Evolutionary conservation across 2,113 vertebrate species (phyloP), one percentile per base, ranked within the genome.

Genomic region (Dryoscopus gambensis): DNA sequence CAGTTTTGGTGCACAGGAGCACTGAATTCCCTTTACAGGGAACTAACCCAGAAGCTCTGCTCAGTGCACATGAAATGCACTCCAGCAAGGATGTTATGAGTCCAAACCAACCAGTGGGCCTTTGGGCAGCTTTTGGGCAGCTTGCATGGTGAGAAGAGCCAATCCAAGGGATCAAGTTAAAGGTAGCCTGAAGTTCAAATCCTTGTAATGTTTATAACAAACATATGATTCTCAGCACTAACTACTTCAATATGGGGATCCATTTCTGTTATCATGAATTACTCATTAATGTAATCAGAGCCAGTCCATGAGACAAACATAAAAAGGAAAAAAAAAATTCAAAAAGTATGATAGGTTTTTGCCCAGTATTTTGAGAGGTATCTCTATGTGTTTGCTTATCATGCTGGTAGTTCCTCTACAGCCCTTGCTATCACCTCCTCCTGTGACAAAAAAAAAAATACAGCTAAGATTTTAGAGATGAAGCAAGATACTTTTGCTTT

Each of bases 111-210:
- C 11, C 42, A 28, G 47, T 20, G 47, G n/a, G 56, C 69, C 31
- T 87, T 77, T 70, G 84, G 87, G 62, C 74, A 84, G 40, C 55
- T 30, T 68, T 76, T 84, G 81, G 56, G 63, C 64, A 65, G 71
- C 46, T 40, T 37, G 19, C 46, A 53, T 16, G 25, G 47, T 78
- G 50, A 78, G 52, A 89, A 69, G 20, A 63, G 82, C 49, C 82
- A 75, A 1, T 30, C 55, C 74, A 71, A 93, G 30, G 15, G 70
- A 63, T 52, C 13, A n/a, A 50, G 37, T 81, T 84, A 91, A 84
- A 94, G 60, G 92, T 11, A 70, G 60, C 23, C 78, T 90, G 90
- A 92, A 87, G 82, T 82, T 95, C 85, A 95, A 79, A 68, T 46
- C 82, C 65, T 59, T 62, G 11, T 68, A 59, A 57, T n/a, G 25